Conservation (phyloP, 2,113 vertebrate species). For the Noturus placidus region DNA sequence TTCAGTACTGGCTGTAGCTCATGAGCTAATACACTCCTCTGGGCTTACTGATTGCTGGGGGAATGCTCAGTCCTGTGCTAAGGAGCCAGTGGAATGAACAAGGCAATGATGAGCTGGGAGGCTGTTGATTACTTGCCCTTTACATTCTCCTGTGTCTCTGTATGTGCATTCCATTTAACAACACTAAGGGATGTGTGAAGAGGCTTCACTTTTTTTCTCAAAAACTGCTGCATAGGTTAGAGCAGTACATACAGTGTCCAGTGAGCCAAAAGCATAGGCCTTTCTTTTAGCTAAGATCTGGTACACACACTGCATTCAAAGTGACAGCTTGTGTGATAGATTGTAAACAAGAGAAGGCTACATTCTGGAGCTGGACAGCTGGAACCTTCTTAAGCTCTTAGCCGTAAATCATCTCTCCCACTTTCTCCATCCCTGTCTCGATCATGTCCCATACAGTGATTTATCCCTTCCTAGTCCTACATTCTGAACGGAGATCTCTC, state of each 20-base stretch:
- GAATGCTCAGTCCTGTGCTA: constrained; percentile 28
- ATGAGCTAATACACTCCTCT: constrained; percentile 37
- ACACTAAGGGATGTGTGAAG: background rate
- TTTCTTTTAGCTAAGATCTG: constrained; percentile 3
- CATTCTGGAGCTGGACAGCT: constrained; percentile 20
- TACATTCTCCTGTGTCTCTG: constrained; percentile 4
- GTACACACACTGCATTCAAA: background rate
- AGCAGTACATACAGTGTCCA: background rate
- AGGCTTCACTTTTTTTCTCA: background rate
- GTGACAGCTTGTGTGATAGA: constrained; percentile 28
- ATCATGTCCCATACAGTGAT: constrained; percentile 42
- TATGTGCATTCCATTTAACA: background rate
- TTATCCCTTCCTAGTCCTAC: constrained; percentile 48
- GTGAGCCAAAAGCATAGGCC: background rate
- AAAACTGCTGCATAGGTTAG: constrained; percentile 1
- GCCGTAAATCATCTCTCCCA: constrained; percentile 43
- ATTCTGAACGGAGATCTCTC: constrained; percentile 40
- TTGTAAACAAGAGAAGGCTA: constrained; percentile 4
- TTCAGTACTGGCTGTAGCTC: constrained; percentile 33
- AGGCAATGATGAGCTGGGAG: constrained; percentile 28
- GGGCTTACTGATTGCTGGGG: constrained; percentile 35
- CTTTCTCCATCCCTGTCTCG: constrained; percentile 23
- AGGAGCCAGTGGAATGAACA: constrained; percentile 34
- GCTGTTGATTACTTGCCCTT: constrained; percentile 32
- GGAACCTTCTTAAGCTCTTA: constrained; percentile 10